phyloP scores from a whole-genome alignment of 2,113 vertebrate species.

The Chinchilla lanigera region DNA sequence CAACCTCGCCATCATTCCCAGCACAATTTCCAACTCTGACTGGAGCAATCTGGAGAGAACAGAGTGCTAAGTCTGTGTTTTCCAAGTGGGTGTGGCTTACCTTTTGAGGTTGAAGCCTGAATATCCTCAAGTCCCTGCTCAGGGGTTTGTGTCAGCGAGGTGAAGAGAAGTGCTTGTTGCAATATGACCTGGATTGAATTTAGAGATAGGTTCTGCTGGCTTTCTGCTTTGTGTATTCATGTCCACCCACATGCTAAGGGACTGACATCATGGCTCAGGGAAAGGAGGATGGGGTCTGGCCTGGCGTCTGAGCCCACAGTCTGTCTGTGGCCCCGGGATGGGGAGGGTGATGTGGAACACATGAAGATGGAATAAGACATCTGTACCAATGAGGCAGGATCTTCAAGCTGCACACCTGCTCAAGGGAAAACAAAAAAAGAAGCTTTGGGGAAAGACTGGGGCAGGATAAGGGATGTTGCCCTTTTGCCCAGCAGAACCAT shows the following conservation, averaged over 20 bases:
- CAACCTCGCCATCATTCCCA: not conserved
- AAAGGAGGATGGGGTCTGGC: too few species aligned
- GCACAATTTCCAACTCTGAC: not conserved
- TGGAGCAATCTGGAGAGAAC: not conserved
- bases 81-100: not conserved
- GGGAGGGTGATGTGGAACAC: rapidly evolving
- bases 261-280: not conserved
- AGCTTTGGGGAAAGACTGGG: not conserved
- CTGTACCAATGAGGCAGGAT: not conserved
- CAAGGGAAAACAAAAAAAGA: not conserved
- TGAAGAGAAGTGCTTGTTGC: not conserved
- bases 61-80: not conserved
- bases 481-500: not conserved
- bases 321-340: not conserved
- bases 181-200: not conserved
- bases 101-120: not conserved
- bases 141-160: not conserved
- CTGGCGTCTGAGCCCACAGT: not conserved
- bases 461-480: not conserved
- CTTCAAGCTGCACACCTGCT: not conserved
- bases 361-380: not conserved
- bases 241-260: not conserved
- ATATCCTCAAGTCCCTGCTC: not conserved
- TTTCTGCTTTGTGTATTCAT: not conserved
- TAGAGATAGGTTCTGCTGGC: not conserved